Base-by-base conservation (phyloP, 2,797 vertebrate species). In the Pseudochirops cupreus region DNA sequence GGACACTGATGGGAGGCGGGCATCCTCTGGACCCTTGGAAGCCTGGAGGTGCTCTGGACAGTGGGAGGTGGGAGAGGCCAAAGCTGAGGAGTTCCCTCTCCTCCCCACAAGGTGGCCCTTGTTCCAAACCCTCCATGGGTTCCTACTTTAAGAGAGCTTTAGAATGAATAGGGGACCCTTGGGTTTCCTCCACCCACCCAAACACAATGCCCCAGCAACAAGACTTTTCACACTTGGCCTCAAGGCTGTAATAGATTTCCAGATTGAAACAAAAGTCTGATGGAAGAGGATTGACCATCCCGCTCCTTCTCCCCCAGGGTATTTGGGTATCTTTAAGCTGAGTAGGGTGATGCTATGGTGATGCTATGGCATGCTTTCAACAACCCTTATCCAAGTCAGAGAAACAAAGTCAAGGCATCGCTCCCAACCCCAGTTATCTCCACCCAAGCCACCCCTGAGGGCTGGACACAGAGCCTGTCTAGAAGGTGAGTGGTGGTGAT, bases 261-360 rank as follows among this genome's bases (percentile, higher is more conserved):
- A 13, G 13, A 18, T 18, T n/a, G 62, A 67, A 67, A n/a, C 62
- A n/a, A 67, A n/a, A 33, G 58, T 11, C 28, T 59, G 58, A 59
- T 31, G 29, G 58, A 59, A 29, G 1, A 16, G 62, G 33, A n/a
- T 33, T n/a, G 62, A 18, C 33, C 7, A 9, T 53, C 53, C 5
- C 53, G 0, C 5, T 67, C 16, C 14, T n/a, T 9, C n/a, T n/a
- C 1, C 16, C 10, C 18, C 4, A 1, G 5, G 59, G 13, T 16
- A 16, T 13, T 4, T 0, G 62, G 14, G 33, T 5, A n/a, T n/a
- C 33, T n/a, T 18, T n/a, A 18, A n/a, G 33, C 1, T 5, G 4
- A 1, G 6, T 31, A 31, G 12, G 59, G 59, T 58, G 31, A 33
- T 33, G 12, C 31, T 33, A 5, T 14, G 59, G 6, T 39, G 18